Evolutionary conservation across 1,140 invertebrate species (phyloP).

Genomic region (Drosophila sproati): DNA sequence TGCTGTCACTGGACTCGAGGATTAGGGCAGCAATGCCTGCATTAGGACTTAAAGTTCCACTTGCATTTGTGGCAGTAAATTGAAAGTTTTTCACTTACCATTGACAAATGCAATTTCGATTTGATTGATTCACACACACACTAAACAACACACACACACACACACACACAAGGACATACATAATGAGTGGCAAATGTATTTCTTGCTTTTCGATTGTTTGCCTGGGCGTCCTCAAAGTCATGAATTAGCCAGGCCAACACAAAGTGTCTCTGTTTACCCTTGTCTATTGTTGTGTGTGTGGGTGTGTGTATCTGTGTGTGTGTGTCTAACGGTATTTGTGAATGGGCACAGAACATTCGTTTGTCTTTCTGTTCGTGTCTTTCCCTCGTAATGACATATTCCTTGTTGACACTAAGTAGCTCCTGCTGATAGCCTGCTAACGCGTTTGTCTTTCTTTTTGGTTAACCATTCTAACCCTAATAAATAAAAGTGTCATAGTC

Average conservation of each 20-base stretch:
- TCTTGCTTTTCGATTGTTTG: constrained; percentile 63
- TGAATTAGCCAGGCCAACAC: constrained; percentile 68
- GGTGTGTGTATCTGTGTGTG: constrained; percentile 19
- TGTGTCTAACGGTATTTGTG: constrained; percentile 71
- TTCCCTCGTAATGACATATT: constrained; percentile 33
- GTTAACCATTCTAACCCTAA: neutral
- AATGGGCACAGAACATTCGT: constrained; percentile 37
- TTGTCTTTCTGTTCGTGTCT: constrained; percentile 11
- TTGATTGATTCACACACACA: constrained; percentile 68
- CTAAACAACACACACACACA: neutral
- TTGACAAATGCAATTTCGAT: constrained; percentile 68
- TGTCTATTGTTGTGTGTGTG: constrained; percentile 10
- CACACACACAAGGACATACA: constrained; percentile 42
- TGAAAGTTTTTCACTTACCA: constrained; percentile 18
- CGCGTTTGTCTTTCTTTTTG: constrained; percentile 31
- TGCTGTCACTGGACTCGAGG: neutral
- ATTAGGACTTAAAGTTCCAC: neutral
- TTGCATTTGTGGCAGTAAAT: constrained; percentile 7
- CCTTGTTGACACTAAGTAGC: constrained; percentile 27
- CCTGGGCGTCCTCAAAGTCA: constrained; percentile 71
- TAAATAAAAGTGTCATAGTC: neutral
- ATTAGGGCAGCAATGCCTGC: constrained; percentile 4
- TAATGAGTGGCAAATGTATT: constrained; percentile 68
- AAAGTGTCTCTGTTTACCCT: constrained; percentile 56
- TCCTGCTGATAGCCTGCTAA: constrained; percentile 51